These are phyloP conservation scores for Hippolais icterina DNA, from an alignment of 2,113 vertebrate genomes.

Conservation along the genomic window DNA sequence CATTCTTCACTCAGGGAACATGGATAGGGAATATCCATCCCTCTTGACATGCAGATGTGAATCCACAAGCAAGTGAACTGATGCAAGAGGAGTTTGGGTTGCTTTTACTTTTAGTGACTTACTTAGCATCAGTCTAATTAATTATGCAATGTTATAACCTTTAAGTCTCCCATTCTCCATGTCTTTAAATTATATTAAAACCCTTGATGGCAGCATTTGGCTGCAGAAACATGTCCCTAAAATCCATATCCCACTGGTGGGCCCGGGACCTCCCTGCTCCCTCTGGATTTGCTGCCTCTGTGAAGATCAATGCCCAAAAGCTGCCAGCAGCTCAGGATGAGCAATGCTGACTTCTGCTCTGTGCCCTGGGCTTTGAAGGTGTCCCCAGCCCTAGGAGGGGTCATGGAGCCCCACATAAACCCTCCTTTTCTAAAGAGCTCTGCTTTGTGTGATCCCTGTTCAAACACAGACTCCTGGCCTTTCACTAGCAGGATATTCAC, in stretches of 20 bases:
- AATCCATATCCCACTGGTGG: no score
- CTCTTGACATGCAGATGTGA: background rate
- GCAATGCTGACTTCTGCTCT: background rate
- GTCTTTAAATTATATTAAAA: background rate
- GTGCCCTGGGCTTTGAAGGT: background rate
- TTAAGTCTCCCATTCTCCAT: background rate
- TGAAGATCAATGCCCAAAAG: background rate
- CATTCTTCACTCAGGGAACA: background rate
- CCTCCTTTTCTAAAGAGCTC: background rate
- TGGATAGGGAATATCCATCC: background rate
- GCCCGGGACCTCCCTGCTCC: background rate
- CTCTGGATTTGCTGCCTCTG: background rate
- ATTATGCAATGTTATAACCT: fast-evolving
- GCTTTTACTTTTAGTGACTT: background rate
- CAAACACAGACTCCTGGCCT: background rate
- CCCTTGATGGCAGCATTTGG: background rate
- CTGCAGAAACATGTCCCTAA: background rate
- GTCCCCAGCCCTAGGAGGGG: background rate
- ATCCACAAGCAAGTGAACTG: background rate
- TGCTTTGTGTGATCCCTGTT: background rate
- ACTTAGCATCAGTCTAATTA: background rate
- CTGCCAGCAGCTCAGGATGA: background rate
- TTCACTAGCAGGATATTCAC: background rate
- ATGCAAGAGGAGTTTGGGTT: background rate
- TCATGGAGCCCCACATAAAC: background rate